Conservation (phyloP, 2,113 vertebrate species). For the Riparia riparia region DNA sequence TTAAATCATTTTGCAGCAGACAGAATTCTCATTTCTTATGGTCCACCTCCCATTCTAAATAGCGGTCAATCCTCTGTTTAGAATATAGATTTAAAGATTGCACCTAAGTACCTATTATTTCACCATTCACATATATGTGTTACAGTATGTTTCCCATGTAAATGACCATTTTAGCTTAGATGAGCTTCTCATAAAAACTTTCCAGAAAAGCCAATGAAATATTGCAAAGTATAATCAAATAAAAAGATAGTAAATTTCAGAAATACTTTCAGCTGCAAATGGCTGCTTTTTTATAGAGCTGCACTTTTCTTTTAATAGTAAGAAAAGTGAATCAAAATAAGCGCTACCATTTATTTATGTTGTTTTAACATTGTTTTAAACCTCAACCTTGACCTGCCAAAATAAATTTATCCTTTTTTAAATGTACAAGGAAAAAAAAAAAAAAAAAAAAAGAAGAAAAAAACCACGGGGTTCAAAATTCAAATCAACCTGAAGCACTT, state of each 20-base stretch:
- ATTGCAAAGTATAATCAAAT: background rate
- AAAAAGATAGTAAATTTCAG: background rate
- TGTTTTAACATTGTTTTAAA: background rate
- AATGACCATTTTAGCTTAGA: background rate
- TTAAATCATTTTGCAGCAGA: background rate
- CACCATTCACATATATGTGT: background rate
- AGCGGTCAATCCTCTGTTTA: background rate
- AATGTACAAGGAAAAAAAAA: background rate
- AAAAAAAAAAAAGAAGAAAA: background rate
- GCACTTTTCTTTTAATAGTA: background rate
- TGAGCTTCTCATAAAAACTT: background rate
- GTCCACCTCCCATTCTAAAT: background rate
- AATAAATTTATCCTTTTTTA: background rate
- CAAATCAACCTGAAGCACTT: background rate
- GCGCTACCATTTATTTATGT: background rate
- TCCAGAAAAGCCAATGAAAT: background rate
- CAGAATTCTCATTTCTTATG: background rate
- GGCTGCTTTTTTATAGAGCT: background rate
- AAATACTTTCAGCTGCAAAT: background rate
- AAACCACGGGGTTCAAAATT: background rate
- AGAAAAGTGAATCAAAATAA: background rate
- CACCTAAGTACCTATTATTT: background rate
- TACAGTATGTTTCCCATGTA: background rate
- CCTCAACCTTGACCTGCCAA: background rate
- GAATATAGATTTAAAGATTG: background rate